A percentile compares a stretch with the other conserved stretches of the same genome.
These are phyloP conservation scores for Drosophila grimshawi DNA, from an alignment of 1,140 invertebrate species.

Conservation along the genomic window DNA sequence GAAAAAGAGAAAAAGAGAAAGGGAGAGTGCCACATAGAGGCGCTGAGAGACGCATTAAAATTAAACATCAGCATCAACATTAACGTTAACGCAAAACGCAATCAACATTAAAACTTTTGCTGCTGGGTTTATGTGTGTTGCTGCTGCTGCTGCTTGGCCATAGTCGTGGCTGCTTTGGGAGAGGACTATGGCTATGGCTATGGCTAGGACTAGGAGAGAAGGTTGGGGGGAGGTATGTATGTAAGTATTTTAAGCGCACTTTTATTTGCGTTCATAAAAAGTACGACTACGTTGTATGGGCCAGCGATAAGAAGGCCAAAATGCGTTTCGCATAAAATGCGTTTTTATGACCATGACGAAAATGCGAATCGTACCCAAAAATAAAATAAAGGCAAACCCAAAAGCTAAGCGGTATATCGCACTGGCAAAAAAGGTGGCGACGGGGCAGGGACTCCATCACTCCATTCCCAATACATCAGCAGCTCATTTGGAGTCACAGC, in stretches of 20 bases:
- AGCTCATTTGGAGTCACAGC: slow-evolving; percentile 31
- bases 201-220: no score
- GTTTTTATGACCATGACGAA: slow-evolving; percentile 80
- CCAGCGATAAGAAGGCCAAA: slow-evolving; percentile 67
- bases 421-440: slow-evolving; percentile 22
- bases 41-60: slow-evolving; percentile 64
- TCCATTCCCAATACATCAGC: slow-evolving; percentile 56
- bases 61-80: slow-evolving; percentile 61
- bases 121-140: slow-evolving; percentile 35
- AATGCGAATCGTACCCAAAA: slow-evolving; percentile 56
- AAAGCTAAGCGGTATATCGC: slow-evolving; percentile 31
- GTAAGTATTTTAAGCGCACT: slow-evolving; percentile 61
- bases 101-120: slow-evolving; percentile 80
- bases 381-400: slow-evolving; percentile 50
- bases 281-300: slow-evolving; percentile 52
- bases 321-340: slow-evolving; percentile 82
- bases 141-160: no score
- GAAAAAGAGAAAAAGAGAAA: neutral
- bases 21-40: neutral
- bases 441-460: slow-evolving; percentile 21
- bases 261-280: slow-evolving; percentile 82
- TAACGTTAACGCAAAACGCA: slow-evolving; percentile 71
- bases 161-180: no score
- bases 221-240: neutral
- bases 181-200: no score